phyloP scores from a whole-genome alignment of 1,140 invertebrate species.

The Globodera rostochiensis region DNA sequence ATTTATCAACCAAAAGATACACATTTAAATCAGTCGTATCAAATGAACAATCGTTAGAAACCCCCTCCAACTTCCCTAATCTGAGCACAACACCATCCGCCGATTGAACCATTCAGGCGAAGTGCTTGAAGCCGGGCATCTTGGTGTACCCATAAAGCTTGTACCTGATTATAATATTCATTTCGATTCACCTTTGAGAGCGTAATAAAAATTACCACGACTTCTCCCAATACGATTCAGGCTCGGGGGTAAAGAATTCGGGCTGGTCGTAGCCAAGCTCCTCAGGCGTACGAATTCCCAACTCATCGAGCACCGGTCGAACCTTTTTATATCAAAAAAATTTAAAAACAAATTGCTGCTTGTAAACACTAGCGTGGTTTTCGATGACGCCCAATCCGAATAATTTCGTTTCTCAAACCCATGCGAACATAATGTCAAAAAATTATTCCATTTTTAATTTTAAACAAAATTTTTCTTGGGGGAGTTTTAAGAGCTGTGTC shows the following conservation, averaged over 20 bases:
- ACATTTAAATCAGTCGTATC: neutral
- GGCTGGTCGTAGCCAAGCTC: constrained; percentile 96
- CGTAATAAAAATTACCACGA: constrained; percentile 51
- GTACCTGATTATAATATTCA: constrained; percentile 37
- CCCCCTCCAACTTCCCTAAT: neutral
- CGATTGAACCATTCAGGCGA: constrained; percentile 38
- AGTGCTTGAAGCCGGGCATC: constrained; percentile 57
- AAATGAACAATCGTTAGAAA: neutral
- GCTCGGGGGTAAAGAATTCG: constrained; percentile 73
- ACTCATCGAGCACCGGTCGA: constrained; percentile 83
- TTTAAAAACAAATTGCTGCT: no score
- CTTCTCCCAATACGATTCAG: constrained; percentile 62
- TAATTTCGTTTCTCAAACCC: no score
- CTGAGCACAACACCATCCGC: neutral
- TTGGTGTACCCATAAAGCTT: constrained; percentile 62
- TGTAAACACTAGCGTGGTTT: no score
- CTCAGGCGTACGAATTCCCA: constrained; percentile 90
- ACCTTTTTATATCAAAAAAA: constrained; percentile 35
- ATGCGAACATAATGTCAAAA: no score
- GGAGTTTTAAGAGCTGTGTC: no score
- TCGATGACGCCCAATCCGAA: no score
- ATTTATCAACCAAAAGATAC: neutral
- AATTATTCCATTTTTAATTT: no score
- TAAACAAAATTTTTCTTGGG: no score
- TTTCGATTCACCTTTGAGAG: neutral